Percentiles rank a stretch among this genome's conserved stretches.
These are phyloP conservation scores for Phylloscopus collybita DNA, from an alignment of 2,797 vertebrate species.

Conservation along the genomic window DNA sequence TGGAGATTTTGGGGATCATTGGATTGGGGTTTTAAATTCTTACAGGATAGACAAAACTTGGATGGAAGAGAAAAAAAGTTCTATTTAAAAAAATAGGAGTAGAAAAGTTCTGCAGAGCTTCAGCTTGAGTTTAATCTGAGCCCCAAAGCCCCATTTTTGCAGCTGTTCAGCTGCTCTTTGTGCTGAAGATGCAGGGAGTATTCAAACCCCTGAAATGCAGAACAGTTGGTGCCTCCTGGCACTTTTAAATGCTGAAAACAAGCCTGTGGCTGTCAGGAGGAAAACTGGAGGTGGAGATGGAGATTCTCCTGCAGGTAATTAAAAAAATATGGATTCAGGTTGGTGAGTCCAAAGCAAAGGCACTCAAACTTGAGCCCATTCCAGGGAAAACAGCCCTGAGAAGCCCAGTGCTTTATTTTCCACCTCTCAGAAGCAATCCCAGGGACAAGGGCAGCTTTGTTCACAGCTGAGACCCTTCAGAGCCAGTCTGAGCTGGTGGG, in stretches of 20 bases:
- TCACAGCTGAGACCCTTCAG: background rate
- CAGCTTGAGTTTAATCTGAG: background rate
- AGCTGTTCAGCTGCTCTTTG: background rate
- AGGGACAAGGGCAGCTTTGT: background rate
- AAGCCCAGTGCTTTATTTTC: background rate
- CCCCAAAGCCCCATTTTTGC: background rate
- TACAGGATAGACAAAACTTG: background rate
- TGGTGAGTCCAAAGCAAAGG: background rate
- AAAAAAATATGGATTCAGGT: fast-evolving
- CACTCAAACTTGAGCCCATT: background rate
- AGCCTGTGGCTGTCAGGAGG: background rate
- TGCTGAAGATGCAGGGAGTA: background rate
- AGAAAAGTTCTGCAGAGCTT: background rate
- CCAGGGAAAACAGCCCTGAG: background rate
- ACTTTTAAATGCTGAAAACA: background rate
- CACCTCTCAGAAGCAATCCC: background rate
- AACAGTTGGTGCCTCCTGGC: background rate
- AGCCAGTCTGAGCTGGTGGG: background rate
- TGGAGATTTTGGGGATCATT: background rate
- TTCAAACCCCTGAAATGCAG: background rate
- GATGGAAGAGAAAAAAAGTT: background rate
- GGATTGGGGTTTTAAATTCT: background rate
- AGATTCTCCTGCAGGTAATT: background rate
- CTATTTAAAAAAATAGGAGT: background rate
- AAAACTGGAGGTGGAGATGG: background rate